Base-by-base conservation (phyloP, 2,113 vertebrate species). In the Petrocephalus microphthalmus region DNA sequence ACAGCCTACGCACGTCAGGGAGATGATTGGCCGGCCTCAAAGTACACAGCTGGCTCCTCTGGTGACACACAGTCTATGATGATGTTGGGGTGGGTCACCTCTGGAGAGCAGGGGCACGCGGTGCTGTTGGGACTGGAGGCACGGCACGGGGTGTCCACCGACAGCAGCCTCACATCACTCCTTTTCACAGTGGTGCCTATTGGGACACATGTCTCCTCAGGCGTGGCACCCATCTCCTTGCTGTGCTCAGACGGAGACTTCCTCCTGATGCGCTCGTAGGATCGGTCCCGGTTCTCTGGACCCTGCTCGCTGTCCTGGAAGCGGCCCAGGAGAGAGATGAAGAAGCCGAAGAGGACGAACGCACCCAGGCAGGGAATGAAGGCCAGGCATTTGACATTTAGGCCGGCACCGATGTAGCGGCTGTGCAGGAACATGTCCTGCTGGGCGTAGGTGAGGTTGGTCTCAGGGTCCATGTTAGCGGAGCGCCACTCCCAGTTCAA, bases 341-440 rank as follows among this genome's bases (percentile, higher is more conserved):
- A 99, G 94, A 99, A 98, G 52, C 97, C 98, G 86, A 98, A 99
- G 90, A 98, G 96, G 87, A 96, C 94, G 64, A 99, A 99, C n/a
- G 97, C 98, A 19, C 97, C 94, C 90, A 99, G 92, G 90, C 97
- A 97, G 11, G 98, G 98, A 90, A 99, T 95, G 91, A 99, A 99
- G 54, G 98, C 98, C 93, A 99, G 94, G 89, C 97, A 99, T 94
- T 99, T 99, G 91, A 99, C 92, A 89, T 98, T 95, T 17, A 99
- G 94, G 91, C 97, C 97, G 60, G 97, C 93, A 33, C 98, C 98
- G 4, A 90, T 94, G 91, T 96, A 99, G 88, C 98, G 97, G 94
- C 98, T 99, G 90, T 99, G 97, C 33, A 99, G 94, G 91, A 99
- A 98, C 97, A 98, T 95, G 93, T 99, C 98, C 56, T 93, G 95